phyloP scores from a whole-genome alignment of 2,888 invertebrate species.

The Orchesellides sinensis region DNA sequence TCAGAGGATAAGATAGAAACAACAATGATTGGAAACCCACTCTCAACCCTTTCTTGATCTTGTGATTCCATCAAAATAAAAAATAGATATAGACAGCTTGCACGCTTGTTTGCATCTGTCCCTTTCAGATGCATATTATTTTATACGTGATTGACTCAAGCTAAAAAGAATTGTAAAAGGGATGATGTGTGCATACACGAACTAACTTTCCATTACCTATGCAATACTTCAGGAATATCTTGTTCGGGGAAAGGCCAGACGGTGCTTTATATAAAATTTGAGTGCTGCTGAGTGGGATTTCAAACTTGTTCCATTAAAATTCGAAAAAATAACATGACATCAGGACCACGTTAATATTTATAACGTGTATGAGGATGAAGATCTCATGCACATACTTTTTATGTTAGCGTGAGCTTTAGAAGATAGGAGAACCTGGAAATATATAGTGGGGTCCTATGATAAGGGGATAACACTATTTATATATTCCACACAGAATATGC shows the following conservation, averaged over 20 bases:
- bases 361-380: constrained; percentile 18
- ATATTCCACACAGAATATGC: no score
- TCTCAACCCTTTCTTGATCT: constrained; percentile 1
- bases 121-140: constrained; percentile 46
- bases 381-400: background rate
- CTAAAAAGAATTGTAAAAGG: no score
- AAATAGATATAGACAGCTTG: constrained; percentile 26
- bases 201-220: background rate
- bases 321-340: constrained; percentile 44
- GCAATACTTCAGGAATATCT: background rate
- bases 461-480: no score
- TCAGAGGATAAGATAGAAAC: no score
- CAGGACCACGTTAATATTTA: constrained; percentile 48
- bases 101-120: constrained; percentile 55
- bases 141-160: constrained; percentile 11
- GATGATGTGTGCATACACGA: background rate
- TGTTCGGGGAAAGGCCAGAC: background rate
- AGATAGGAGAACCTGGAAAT: no score
- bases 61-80: background rate
- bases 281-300: constrained; percentile 3
- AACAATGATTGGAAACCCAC: no score
- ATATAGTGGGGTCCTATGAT: no score
- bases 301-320: constrained; percentile 54
- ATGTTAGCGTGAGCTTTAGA: no score
- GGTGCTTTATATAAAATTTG: background rate